These are phyloP conservation scores for Rhagoletis pomonella DNA, from an alignment of 1,140 invertebrate genomes.

Conservation along the genomic window DNA sequence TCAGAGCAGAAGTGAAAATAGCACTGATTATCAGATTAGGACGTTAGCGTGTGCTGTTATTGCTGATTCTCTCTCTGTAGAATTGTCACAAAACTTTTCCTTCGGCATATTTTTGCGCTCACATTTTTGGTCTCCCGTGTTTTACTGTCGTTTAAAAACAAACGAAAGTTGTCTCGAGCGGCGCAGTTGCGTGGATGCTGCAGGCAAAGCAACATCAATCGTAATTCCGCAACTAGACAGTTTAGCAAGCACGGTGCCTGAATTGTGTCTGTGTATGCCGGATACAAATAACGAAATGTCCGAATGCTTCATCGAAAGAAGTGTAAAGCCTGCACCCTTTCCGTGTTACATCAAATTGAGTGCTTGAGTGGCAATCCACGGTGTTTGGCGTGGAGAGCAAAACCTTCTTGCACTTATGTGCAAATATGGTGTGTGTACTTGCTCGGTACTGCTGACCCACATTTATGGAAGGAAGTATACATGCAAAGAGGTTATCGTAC, in stretches of 20 bases:
- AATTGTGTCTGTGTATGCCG: background rate
- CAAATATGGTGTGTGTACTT: background rate
- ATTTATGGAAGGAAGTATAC: background rate
- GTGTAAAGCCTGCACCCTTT: background rate
- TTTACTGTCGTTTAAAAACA: background rate
- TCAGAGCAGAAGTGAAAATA: background rate
- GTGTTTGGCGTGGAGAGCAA: background rate
- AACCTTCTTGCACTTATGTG: background rate
- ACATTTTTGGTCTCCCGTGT: background rate
- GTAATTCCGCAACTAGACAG: background rate
- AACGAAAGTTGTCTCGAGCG: background rate
- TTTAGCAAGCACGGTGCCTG: background rate
- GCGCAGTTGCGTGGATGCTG: slow-evolving; percentile 11
- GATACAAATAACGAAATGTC: background rate
- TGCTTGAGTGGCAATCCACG: background rate
- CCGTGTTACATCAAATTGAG: background rate
- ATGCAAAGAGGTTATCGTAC: background rate
- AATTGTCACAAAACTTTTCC: slow-evolving; percentile 24
- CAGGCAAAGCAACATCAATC: background rate
- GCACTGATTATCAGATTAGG: slow-evolving; percentile 31
- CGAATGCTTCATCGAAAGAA: background rate
- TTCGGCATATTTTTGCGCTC: background rate
- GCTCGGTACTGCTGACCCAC: slow-evolving; percentile 35
- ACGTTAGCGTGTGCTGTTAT: background rate
- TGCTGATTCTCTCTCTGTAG: background rate